A percentile compares a stretch with the other conserved stretches of the same genome.
Evolutionary conservation across 2,888 invertebrate species (phyloP).

Genomic region (Melieria omissa): DNA sequence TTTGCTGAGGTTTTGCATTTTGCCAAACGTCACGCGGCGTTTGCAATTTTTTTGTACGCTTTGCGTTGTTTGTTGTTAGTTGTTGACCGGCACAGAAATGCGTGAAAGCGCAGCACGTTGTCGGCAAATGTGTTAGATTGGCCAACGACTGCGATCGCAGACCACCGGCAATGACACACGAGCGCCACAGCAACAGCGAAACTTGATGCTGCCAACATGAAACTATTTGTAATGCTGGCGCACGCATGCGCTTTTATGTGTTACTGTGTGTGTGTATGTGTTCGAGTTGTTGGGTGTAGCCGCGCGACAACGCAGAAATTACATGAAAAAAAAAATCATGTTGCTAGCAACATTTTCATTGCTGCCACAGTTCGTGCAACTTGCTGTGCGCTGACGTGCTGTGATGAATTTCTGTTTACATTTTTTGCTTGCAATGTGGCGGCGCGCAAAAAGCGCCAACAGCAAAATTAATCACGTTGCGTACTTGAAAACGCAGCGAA

Average conservation of each 20-base stretch:
- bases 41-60: too few species aligned
- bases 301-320: conserved; percentile 4
- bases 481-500: neutral
- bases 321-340: neutral
- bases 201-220: conserved; percentile 14
- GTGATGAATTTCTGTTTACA: conserved; percentile 7
- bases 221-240: neutral
- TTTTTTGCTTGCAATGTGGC: neutral
- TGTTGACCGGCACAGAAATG: too few species aligned
- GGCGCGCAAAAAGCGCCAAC: neutral
- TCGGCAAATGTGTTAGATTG: neutral
- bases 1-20: too few species aligned
- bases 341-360: neutral
- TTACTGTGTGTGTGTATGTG: neutral
- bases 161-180: conserved; percentile 14
- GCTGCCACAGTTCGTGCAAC: conserved; percentile 1
- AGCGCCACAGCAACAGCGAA: conserved; percentile 49
- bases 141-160: neutral
- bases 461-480: conserved; percentile 15
- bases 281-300: neutral
- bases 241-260: conserved; percentile 17
- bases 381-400: conserved; percentile 3
- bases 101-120: too few species aligned
- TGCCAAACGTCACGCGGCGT: too few species aligned
- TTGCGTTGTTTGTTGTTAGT: too few species aligned